Evolutionary conservation across 2,113 vertebrate genomes (phyloP).

Genomic region (Daubentonia madagascariensis): DNA sequence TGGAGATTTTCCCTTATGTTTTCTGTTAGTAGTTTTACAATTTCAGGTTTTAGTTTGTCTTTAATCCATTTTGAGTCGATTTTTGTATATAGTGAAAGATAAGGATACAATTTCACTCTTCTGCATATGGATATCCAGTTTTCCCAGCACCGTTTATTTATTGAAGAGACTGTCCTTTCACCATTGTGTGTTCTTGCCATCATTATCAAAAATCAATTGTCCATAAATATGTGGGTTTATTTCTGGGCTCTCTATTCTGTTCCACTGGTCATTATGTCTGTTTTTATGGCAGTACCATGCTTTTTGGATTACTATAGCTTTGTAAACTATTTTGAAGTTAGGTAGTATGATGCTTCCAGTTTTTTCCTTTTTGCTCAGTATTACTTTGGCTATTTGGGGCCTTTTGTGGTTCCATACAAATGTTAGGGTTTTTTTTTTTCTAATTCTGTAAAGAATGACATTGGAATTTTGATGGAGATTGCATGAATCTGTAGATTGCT

Average conservation of each 20-base stretch:
- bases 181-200: neutral
- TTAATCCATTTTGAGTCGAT: neutral
- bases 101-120: neutral
- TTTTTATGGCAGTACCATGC: neutral
- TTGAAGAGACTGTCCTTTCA: neutral
- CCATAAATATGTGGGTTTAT: neutral
- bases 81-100: neutral
- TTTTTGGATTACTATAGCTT: neutral
- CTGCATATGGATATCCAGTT: neutral
- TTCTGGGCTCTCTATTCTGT: neutral
- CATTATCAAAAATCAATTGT: neutral
- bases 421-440: neutral
- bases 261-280: neutral
- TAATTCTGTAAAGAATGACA: neutral
- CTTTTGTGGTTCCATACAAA: neutral
- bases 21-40: neutral
- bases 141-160: neutral
- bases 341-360: neutral
- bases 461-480: neutral
- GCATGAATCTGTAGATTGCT: neutral
- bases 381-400: neutral
- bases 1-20: neutral
- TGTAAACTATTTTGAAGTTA: neutral
- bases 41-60: neutral
- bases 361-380: neutral